Conservation (phyloP, 2,888 invertebrate genomes). For the Oscheius sp. region DNA sequence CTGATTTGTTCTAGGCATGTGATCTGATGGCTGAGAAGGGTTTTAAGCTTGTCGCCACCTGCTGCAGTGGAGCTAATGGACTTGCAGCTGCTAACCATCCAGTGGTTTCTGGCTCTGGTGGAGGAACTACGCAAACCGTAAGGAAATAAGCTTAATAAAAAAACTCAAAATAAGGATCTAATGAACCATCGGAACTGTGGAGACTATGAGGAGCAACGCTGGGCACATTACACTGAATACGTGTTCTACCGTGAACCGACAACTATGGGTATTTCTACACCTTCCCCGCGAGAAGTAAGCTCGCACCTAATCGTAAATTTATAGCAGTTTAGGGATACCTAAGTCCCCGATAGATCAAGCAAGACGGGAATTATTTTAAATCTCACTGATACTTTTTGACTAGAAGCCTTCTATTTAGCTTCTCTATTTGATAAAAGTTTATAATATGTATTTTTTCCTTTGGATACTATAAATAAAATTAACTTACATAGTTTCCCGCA, state of each 20-base stretch:
- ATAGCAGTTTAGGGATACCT: conserved; percentile 4
- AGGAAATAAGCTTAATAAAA: background rate
- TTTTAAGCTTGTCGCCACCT: conserved; percentile 79
- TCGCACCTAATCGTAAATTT: background rate
- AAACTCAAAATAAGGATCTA: conserved; percentile 47
- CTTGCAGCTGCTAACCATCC: conserved; percentile 64
- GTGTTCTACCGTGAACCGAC: conserved; percentile 82
- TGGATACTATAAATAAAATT: background rate
- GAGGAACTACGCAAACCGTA: background rate
- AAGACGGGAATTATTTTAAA: too few species aligned
- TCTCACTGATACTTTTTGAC: too few species aligned
- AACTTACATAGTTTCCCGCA: conserved; percentile 82
- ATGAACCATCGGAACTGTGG: conserved; percentile 75
- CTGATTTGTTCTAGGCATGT: conserved; percentile 73
- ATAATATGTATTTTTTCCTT: too few species aligned
- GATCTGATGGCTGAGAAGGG: conserved; percentile 73
- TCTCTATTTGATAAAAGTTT: too few species aligned
- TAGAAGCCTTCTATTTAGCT: too few species aligned
- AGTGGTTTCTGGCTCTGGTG: conserved; percentile 36
- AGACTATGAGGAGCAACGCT: conserved; percentile 96
- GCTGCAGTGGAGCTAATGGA: conserved; percentile 89
- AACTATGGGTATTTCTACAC: conserved; percentile 33
- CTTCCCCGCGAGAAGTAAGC: conserved; percentile 37
- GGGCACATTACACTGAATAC: conserved; percentile 99
- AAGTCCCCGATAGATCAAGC: background rate